These are phyloP conservation scores for Genyomyrus donnyi DNA, from an alignment of 2,113 vertebrate genomes.

Conservation along the genomic window DNA sequence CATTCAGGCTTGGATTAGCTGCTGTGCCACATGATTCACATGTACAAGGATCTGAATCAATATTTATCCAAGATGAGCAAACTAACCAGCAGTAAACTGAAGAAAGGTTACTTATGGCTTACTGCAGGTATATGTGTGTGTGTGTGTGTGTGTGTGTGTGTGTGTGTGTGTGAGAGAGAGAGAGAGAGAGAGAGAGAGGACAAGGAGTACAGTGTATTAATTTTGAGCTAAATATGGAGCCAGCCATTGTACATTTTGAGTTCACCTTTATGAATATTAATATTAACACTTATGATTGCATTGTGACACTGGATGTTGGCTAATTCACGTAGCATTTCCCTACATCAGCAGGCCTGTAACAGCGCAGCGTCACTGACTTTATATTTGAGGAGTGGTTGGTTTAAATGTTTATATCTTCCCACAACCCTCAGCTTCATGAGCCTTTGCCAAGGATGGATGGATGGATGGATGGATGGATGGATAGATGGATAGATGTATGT, in stretches of 20 bases:
- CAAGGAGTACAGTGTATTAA: neutral
- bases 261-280: constrained; percentile 2
- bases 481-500: neutral
- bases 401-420: neutral
- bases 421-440: neutral
- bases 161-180: neutral
- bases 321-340: neutral
- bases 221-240: neutral
- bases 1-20: constrained; percentile 8
- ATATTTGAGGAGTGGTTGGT: neutral
- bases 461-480: neutral
- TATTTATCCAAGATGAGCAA: constrained; percentile 18
- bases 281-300: neutral
- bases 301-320: neutral
- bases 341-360: neutral
- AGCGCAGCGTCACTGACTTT: neutral
- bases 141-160: neutral
- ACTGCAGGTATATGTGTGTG: neutral
- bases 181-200: neutral
- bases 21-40: constrained; percentile 1
- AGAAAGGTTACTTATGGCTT: neutral
- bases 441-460: neutral
- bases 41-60: constrained; percentile 21
- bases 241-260: neutral
- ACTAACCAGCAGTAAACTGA: neutral